Percentiles rank a stretch among this genome's conserved stretches.
Conservation (phyloP, 1,140 invertebrate genomes). For the Lineus longissimus region DNA sequence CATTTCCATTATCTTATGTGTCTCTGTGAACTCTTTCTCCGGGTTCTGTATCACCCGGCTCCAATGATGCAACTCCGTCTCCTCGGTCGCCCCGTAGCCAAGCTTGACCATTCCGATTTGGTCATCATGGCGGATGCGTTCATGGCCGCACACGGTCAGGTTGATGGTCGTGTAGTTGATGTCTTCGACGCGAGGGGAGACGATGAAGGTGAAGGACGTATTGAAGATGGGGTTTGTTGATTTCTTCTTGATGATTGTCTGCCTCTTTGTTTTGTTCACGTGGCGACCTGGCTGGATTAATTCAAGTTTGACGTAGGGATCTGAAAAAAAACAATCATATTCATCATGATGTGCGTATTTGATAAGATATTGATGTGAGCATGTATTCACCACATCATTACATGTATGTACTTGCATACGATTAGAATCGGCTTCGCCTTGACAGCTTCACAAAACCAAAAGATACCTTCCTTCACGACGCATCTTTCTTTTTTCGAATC, state of each 20-base stretch:
- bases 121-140: constrained; percentile 40
- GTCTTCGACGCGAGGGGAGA: constrained; percentile 29
- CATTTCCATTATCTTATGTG: constrained; percentile 28
- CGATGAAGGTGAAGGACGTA: constrained; percentile 37
- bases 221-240: constrained; percentile 41
- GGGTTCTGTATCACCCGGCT: constrained; percentile 23
- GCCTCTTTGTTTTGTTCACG: constrained; percentile 10
- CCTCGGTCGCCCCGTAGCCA: constrained; percentile 29
- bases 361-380: no score
- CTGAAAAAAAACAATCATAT: constrained; percentile 18
- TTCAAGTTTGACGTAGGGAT: constrained; percentile 33
- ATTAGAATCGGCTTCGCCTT: no score
- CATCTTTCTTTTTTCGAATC: no score
- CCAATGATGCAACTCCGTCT: constrained; percentile 34
- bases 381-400: no score
- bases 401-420: no score
- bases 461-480: no score
- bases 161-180: constrained; percentile 32
- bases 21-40: constrained; percentile 23
- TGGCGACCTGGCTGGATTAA: constrained; percentile 26
- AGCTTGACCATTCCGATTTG: constrained; percentile 42
- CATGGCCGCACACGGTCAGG: constrained; percentile 39
- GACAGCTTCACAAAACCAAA: no score
- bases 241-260: constrained; percentile 33
- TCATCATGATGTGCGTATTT: no score